Evolutionary conservation across 2,113 vertebrate genomes (phyloP).

Genomic region (Empidonax traillii): DNA sequence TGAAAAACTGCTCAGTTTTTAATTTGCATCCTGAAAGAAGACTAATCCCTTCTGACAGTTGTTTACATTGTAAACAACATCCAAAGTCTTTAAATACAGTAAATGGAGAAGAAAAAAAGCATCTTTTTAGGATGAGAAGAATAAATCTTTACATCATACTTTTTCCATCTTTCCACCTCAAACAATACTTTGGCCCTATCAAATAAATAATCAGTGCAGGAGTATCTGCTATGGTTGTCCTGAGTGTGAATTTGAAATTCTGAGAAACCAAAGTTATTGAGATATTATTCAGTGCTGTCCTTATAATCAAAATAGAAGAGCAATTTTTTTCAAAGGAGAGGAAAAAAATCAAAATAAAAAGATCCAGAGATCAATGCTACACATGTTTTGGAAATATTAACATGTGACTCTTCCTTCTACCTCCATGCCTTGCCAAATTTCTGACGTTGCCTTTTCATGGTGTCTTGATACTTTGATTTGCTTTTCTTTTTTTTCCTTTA

Average conservation of each 20-base stretch:
- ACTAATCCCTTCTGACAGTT: neutral
- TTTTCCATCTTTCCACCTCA: neutral
- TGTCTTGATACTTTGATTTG: neutral
- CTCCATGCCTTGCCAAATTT: neutral
- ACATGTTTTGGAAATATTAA: neutral
- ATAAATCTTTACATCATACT: neutral
- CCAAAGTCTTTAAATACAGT: neutral
- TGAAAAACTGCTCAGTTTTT: neutral
- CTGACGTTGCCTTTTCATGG: neutral
- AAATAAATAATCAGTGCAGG: neutral
- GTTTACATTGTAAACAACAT: neutral
- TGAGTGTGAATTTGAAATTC: neutral
- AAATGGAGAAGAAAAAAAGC: neutral
- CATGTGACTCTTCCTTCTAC: neutral
- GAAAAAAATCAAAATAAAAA: neutral
- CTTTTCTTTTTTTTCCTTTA: neutral
- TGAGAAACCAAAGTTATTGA: neutral
- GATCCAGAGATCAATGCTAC: neutral
- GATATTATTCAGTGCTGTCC: neutral
- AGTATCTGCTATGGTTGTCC: neutral
- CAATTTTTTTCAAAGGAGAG: neutral
- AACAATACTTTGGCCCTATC: neutral
- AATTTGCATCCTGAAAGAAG: neutral
- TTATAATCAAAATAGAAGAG: neutral
- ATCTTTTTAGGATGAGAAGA: neutral